Base-by-base conservation (phyloP, 2,113 vertebrate genomes). In the Scartelaos histophorus region DNA sequence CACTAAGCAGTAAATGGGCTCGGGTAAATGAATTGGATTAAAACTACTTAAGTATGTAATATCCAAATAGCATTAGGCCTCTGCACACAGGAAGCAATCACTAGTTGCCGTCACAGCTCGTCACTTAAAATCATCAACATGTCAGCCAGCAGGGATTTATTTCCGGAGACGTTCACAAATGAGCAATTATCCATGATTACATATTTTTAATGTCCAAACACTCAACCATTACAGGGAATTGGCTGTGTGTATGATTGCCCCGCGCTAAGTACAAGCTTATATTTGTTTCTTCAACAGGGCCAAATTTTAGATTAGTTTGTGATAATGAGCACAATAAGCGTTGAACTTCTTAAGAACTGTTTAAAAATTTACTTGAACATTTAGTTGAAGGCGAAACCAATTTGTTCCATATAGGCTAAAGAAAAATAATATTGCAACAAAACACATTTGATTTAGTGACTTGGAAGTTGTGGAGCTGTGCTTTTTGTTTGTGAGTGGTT, bases 21-120 rank as follows among this genome's bases (percentile, higher is more conserved):
- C 38, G 29, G 34, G 15, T 64, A 64, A 64, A 64, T 64, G 61
- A 64, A 64, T 64, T 64, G 61, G 61, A 64, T 64, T 64, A 64
- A 61, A 64, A 64, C 61, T 43, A 64, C 61, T 64, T 64, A 64
- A 64, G 61, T 64, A 64, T 38, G 61, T 64, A 64, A 64, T 64
- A 64, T 64, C 61, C 61, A 64, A 64, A 64, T 43, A 64, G 61
- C 61, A 64, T 64, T 64, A 64, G 61, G 34, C 61, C 61, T 64
- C 61, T 38, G 61, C 61, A 38, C 61, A 64, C 61, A 64, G 61
- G 61, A 64, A 64, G 61, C 61, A 64, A 64, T 64, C 29, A 61
- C 58, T n/a, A 64, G 7, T 64, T n/a, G 34, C 61, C 61, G 34
- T 64, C 61, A 38, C 61, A 64, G 61, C 61, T 64, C 61, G 17